Evolutionary conservation across 2,797 vertebrate species (phyloP).

Genomic region (Lepus townsendii): DNA sequence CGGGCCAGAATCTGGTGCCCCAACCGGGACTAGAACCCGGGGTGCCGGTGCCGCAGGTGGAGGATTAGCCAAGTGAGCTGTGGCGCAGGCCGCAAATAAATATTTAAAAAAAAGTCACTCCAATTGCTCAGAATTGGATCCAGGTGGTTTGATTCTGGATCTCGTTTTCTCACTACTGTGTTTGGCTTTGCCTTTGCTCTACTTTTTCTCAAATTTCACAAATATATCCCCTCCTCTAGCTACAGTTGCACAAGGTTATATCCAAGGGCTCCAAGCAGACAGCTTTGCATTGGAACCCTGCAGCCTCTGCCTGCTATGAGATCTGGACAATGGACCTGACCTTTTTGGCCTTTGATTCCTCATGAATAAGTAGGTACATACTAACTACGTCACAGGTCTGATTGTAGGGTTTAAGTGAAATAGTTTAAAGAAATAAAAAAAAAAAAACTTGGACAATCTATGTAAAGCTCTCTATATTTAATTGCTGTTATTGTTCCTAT

Average conservation of each 20-base stretch:
- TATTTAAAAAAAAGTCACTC: no score
- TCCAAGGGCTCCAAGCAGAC: not conserved
- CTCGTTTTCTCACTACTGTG: not conserved
- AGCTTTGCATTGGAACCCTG: not conserved
- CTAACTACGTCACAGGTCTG: not conserved
- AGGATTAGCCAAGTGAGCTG: no score
- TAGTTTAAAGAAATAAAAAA: not conserved
- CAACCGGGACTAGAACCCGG: no score
- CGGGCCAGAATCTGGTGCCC: no score
- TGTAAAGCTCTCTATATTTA: not conserved
- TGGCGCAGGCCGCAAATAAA: no score
- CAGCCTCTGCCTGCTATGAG: not conserved
- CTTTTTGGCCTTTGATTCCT: conserved; percentile 23
- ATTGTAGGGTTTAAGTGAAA: conserved; percentile 24
- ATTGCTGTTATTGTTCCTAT: not conserved
- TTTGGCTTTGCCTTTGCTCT: not conserved
- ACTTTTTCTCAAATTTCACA: not conserved
- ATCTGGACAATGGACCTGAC: not conserved
- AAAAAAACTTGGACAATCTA: not conserved
- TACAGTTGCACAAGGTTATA: not conserved
- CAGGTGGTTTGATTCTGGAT: not conserved
- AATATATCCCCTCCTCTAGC: not conserved
- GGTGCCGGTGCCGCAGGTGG: no score
- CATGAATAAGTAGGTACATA: not conserved
- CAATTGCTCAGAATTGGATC: not conserved